Evolutionary conservation across 2,113 vertebrate genomes (phyloP).

Genomic region (Notothenia rossii): DNA sequence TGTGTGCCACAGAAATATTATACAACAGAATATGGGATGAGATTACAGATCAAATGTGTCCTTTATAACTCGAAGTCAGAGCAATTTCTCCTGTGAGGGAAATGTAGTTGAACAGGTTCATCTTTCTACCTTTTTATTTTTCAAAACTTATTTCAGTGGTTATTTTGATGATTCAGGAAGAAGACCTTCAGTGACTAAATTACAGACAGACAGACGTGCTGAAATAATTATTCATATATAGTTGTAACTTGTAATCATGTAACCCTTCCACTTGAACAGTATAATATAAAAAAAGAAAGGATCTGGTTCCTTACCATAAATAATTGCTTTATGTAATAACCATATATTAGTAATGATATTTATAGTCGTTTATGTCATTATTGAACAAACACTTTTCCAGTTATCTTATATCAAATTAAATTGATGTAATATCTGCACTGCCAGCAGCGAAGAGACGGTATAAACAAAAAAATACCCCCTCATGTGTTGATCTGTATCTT

Average conservation of each 20-base stretch:
- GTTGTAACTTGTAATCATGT: too few species aligned
- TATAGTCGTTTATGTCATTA: too few species aligned
- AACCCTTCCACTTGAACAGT: too few species aligned
- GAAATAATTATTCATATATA: background rate
- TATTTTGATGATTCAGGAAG: slow-evolving; percentile 57
- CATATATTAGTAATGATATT: background rate
- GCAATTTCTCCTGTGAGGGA: slow-evolving; percentile 36
- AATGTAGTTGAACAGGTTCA: slow-evolving; percentile 45
- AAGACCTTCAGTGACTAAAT: slow-evolving; percentile 20
- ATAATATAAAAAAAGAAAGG: background rate
- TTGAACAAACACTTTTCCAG: too few species aligned
- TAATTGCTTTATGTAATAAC: background rate
- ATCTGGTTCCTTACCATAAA: background rate
- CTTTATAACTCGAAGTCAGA: slow-evolving; percentile 47
- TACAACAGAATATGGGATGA: slow-evolving; percentile 70
- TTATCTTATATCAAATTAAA: background rate
- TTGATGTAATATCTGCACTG: background rate
- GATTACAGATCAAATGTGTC: slow-evolving; percentile 68
- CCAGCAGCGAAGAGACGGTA: background rate
- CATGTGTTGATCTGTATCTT: background rate
- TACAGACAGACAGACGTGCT: background rate
- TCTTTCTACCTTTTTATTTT: slow-evolving; percentile 32
- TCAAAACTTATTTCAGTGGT: slow-evolving; percentile 37
- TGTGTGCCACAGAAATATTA: slow-evolving; percentile 60
- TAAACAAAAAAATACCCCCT: background rate